These are phyloP conservation scores for Wasmannia auropunctata DNA, from an alignment of 1,140 invertebrate genomes.

Conservation along the genomic window DNA sequence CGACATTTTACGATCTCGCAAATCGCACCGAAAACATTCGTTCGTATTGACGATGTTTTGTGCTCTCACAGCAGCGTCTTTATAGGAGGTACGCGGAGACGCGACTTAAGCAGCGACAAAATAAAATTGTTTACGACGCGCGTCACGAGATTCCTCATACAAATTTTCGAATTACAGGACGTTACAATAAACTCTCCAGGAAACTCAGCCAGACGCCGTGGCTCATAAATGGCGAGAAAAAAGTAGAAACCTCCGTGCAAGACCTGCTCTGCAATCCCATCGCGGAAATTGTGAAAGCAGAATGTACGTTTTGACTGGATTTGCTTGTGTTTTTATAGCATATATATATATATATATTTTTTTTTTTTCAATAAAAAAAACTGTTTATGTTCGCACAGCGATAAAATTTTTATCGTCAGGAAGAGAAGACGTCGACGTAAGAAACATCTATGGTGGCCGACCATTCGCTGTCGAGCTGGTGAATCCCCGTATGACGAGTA, in stretches of 20 bases:
- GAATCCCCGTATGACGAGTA: constrained; percentile 87
- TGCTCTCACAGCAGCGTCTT: constrained; percentile 86
- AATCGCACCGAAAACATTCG: constrained; percentile 75
- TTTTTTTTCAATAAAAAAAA: neutral
- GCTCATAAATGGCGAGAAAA: constrained; percentile 93
- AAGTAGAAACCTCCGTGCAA: constrained; percentile 95
- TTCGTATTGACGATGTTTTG: constrained; percentile 82
- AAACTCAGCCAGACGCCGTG: constrained; percentile 97
- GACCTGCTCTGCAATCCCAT: constrained; percentile 92
- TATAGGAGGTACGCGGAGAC: constrained; percentile 87
- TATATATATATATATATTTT: neutral
- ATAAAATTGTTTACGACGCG: neutral
- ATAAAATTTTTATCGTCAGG: constrained; percentile 95
- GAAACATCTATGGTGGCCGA: constrained; percentile 93
- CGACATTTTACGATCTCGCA: constrained; percentile 84
- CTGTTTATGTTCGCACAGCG: constrained; percentile 75
- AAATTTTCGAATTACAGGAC: constrained; percentile 84
- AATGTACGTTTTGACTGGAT: constrained; percentile 81
- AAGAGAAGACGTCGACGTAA: constrained; percentile 97
- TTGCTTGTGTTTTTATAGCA: constrained; percentile 11
- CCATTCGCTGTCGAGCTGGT: constrained; percentile 95
- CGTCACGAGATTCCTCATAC: constrained; percentile 34
- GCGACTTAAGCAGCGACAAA: neutral
- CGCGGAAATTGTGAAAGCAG: constrained; percentile 85
- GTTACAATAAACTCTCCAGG: constrained; percentile 96